Conservation (phyloP, 1,140 invertebrate species). For the Adelges cooleyi region DNA sequence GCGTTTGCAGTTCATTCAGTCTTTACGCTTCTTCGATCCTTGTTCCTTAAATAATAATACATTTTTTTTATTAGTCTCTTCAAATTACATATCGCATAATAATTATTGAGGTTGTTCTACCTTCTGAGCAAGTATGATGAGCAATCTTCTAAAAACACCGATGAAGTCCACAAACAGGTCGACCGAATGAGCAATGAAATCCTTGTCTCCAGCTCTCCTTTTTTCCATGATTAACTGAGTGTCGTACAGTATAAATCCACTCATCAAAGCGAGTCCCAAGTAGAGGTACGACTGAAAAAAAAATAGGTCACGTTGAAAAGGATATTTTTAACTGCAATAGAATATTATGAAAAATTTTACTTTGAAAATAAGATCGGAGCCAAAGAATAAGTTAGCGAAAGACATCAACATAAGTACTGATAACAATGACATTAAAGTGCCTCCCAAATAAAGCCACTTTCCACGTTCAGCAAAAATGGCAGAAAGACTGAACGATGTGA, state of each 20-base stretch:
- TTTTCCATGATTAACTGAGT: slow-evolving; percentile 94
- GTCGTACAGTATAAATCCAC: slow-evolving; percentile 88
- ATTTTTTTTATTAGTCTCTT: not conserved
- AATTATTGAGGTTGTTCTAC: slow-evolving; percentile 41
- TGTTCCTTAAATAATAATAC: slow-evolving; percentile 2
- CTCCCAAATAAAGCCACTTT: slow-evolving; percentile 73
- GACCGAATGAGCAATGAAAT: slow-evolving; percentile 81
- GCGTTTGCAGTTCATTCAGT: slow-evolving; percentile 6
- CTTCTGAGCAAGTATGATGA: slow-evolving; percentile 82
- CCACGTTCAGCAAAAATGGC: slow-evolving; percentile 73
- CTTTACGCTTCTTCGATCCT: slow-evolving; percentile 26
- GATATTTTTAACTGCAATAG: not conserved
- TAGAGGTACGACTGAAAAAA: slow-evolving; percentile 64
- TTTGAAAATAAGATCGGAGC: slow-evolving; percentile 68
- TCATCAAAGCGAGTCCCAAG: slow-evolving; percentile 77
- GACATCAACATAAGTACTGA: slow-evolving; percentile 64
- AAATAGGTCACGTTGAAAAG: slow-evolving; percentile 15
- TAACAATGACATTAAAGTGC: slow-evolving; percentile 67
- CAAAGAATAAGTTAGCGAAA: slow-evolving; percentile 75
- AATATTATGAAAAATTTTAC: slow-evolving; percentile 39
- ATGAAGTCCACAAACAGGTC: slow-evolving; percentile 88
- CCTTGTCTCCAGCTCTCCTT: slow-evolving; percentile 72
- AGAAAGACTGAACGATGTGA: slow-evolving; percentile 78
- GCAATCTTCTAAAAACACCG: slow-evolving; percentile 74
- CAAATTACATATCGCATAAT: too few relatives aligned